Evolutionary conservation across 2,797 vertebrate species (phyloP).

Genomic region (Pelobates cultripes): DNA sequence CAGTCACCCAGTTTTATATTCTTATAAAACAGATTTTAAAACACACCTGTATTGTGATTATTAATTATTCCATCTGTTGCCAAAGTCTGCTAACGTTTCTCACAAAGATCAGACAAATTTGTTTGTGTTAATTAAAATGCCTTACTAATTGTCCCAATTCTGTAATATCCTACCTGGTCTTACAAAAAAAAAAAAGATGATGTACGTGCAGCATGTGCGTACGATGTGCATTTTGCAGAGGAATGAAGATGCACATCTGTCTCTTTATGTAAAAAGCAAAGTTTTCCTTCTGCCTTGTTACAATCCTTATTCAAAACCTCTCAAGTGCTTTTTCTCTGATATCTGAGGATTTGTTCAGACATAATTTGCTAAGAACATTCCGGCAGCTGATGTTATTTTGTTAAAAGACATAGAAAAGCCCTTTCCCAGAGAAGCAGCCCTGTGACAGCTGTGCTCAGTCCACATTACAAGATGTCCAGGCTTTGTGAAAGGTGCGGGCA

Average conservation of each 20-base stretch:
- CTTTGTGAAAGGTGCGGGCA: conserved; percentile 27
- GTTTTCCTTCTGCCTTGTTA: conserved; percentile 13
- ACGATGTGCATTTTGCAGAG: not conserved
- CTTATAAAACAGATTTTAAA: too few species aligned
- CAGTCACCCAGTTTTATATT: too few species aligned
- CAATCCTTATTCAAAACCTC: conserved; percentile 26
- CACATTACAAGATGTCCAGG: conserved; percentile 26
- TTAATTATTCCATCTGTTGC: too few species aligned
- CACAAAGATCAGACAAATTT: too few species aligned
- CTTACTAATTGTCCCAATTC: too few species aligned
- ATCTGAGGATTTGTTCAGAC: conserved; percentile 28
- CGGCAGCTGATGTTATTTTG: conserved; percentile 31
- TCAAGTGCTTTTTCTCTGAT: conserved; percentile 22
- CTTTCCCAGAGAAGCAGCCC: conserved; percentile 7
- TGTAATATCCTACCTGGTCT: not conserved
- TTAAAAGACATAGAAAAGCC: conserved; percentile 27
- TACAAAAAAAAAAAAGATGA: too few species aligned
- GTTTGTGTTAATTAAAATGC: too few species aligned
- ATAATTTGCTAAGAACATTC: conserved; percentile 31
- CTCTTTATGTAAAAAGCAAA: not conserved
- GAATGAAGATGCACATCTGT: not conserved
- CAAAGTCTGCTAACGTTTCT: too few species aligned
- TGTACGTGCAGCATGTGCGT: not conserved
- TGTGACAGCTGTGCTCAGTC: conserved; percentile 32
- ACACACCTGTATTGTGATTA: too few species aligned